Base-by-base conservation (phyloP, 2,888 invertebrate genomes). In the Limnephilus rhombicus region DNA sequence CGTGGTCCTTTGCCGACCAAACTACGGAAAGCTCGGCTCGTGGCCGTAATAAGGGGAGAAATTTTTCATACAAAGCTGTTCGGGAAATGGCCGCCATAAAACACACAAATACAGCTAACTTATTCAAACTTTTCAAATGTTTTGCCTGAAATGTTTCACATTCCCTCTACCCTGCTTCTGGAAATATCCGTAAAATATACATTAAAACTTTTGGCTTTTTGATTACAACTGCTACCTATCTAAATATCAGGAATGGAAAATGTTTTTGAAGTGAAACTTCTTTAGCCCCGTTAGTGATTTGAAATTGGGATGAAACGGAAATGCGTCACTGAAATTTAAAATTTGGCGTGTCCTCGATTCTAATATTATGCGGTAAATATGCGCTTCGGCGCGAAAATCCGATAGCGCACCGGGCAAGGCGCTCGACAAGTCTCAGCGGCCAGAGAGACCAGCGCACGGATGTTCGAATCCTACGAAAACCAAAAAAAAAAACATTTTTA, bases 41-140 rank as follows among this genome's bases (percentile, higher is more conserved):
- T n/a, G n/a, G 24, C 68, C 18, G n/a, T n/a, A 83, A 41, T 83
- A 83, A 83, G 37, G 15, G 18, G 83, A 37, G 37, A 37, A 37
- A 83, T 83, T 83, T 24, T 83, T 37, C 37, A 24, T 37, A 24
- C 24, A 18, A 83, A 37, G 18, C 83, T 37, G 37, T 83, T 24
- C 37, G 18, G 83, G 83, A 83, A 83, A 83, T 83, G 18, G 37
- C 83, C 37, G 7, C n/a, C 83, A 83, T 83, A 83, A 83, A 83
- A 34, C 83, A 24, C 83, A 18, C 24, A 68, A 68, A 68, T 68
- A 68, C 68, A 68, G 24, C n/a, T 24, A 68, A 68, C n/a, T 68
- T 68, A 68, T 68, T 68, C 68, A 68, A 68, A 68, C 24, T 68
- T 68, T 68, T 68, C 68, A 68, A 68, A 68, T 68, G 68, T 68